Base-by-base conservation (phyloP, 2,113 vertebrate species). In the Synchiropus splendidus region DNA sequence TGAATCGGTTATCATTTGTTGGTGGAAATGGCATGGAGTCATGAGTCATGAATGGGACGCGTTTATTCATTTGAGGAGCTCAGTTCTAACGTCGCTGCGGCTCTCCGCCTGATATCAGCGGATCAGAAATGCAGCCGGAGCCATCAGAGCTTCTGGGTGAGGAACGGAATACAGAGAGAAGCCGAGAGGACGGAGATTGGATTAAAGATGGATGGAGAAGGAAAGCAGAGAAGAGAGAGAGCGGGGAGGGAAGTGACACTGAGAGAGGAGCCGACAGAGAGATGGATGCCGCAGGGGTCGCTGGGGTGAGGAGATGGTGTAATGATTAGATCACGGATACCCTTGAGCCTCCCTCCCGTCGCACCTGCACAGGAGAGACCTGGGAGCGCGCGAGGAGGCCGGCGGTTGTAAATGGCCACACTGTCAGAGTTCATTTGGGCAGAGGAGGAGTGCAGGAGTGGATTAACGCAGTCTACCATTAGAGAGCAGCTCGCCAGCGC, bases 321-420 rank as follows among this genome's bases (percentile, higher is more conserved):
- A 70, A 74, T 78, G 80, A 83, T 83, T 75, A 80, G 80, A 83
- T 83, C 72, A 74, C 64, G 53, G 75, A 79, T 76, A 78, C 74
- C 76, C 75, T 76, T 75, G 74, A 78, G 74, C 61, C 71, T 70
- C 49, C 59, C 39, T 36, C 45, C 36, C 17, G 11, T 51, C 50
- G 47, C 44, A 48, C 51, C 47, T 17, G 42, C 30, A 12, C 48
- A 52, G 42, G 16, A 12, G 37, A 55, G 58, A 49, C 49, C 47
- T 61, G 61, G 51, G 55, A 42, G 47, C 45, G 35, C 16, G 18
- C 31, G 61, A 46, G 61, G 54, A 56, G 55, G 53, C 48, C 67
- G 46, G 62, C 45, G 31, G 49, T 58, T 61, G 52, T 62, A 70
- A 75, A 79, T 65, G 58, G 60, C 64, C 51, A 45, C 16, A 9